Evolutionary conservation across 30 jellyfish, hydroid and myxozoan species (phyloP), one percentile per base, ranked within the genome.

Genomic region (Pelagia noctiluca): DNA sequence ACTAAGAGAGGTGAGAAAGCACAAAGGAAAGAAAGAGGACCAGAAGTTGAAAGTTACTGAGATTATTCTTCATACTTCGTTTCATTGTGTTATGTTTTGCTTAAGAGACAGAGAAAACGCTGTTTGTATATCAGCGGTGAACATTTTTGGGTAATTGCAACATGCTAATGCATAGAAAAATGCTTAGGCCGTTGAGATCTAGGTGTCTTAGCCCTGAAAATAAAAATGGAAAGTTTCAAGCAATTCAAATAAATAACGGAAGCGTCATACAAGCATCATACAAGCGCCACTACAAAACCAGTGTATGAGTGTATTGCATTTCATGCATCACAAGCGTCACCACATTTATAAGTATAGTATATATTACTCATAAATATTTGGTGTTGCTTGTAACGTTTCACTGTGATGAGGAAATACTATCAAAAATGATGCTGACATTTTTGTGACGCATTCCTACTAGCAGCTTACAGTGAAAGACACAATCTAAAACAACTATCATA

Each of bases 1-100:
- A 26, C 23, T 5, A 24, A 60, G 21, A 60, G 72, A 60, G 72
- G 30, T 60, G 72, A 42, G 57, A 42, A 42, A 42, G 57, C 57
- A 42, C 57, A 42, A 42, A 42, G 57, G 57, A 42, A 42, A 16
- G 57, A 42, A 42, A 42, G 57, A 42, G 57, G 57, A 42, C 57
- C 57, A 42, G 57, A 16, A 5, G 16, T 42, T 42, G 57, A 42
- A 8, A 42, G 57, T 8, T 42, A 42, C 57, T 42, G 57, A 42
- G 16, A 42, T 42, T 42, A 42, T 8, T 42, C 16, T 42, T 42
- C 57, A 42, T 42, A 42, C 57, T 42, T 42, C 57, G 16, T 42
- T 42, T 42, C 57, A n/a, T 42, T 42, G 57, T 42, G 57, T 42
- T 42, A 42, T 42, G 57, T 42, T 42, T 42, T 42, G 57, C 57